Base-by-base conservation (phyloP, 2,797 vertebrate species). In the Alcedo quadribrachys region DNA sequence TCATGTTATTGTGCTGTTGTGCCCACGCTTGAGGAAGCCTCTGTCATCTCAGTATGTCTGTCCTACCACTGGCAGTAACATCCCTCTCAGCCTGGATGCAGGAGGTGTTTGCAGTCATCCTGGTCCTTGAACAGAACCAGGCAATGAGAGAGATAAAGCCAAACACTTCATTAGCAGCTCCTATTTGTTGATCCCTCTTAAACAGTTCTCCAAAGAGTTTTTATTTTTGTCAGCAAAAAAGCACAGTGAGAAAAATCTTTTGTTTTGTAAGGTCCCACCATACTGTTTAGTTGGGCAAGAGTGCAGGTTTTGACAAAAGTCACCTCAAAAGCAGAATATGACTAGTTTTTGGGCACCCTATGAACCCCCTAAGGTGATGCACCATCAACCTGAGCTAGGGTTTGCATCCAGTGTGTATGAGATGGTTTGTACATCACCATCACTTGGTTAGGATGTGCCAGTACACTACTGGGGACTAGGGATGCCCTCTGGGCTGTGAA, bases 121-220 rank as follows among this genome's bases (percentile, higher is more conserved):
- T 80, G 33, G 43, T 69, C 80, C 51, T 80, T 69, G 75, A 85
- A 54, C 88, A 63, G 25, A 90, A 73, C 63, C 85, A 68, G 57
- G 68, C 85, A 65, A 11, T 32, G 62, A 62, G 45, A 46, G 43
- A 67, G 57, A 81, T 45, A 18, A 45, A 27, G 22, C 2, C 4
- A 48, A 60, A 66, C 19, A 5, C 87, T 89, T 91, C 84, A 61
- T 83, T 69, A 63, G 70, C 76, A 70, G 67, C 78, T 85, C 35
- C 20, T 74, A 67, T 87, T 85, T 88, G 58, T 81, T 89, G 70
- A 70, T 63, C n/a, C 19, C 15, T 50, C 58, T 48, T 69, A 24
- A 70, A 65, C 62, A 2, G 13, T 37, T 78, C 61, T 28, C 40
- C 35, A 3, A 57, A 53, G 76, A 32, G 18, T 37, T 70, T 77